Base-by-base conservation (phyloP, 2,797 vertebrate genomes). In the Megalops cyprinoides region DNA sequence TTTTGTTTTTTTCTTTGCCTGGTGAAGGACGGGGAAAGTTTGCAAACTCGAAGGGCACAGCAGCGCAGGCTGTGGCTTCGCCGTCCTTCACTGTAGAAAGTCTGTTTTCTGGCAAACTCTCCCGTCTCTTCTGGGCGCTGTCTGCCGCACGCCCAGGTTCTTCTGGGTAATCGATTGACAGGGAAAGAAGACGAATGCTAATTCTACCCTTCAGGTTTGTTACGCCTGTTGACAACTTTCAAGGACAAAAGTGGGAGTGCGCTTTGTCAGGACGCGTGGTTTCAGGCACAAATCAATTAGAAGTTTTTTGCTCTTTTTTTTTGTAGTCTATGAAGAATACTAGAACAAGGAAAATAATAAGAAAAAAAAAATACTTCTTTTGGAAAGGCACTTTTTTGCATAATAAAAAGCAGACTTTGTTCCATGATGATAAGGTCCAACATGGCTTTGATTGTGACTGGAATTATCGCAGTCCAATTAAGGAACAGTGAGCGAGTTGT, bases 141-240 rank as follows among this genome's bases (percentile, higher is more conserved):
- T 80, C 78, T 74, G 81, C 82, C 88, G 87, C 85, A 79, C 65
- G 82, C 31, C 75, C 53, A 31, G 34, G 28, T 86, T 85, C 86
- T 86, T 85, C 87, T 62, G 48, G 84, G 56, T 82, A 88, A 88
- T 91, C 88, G 79, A 92, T 91, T 83, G 81, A 42, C 1, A 80
- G 82, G 82, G 85, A 86, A 85, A 83, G n/a, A n/a, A n/a, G 78
- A 78, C 86, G 79, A 69, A 82, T 84, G 71, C 65, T 79, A 85
- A 88, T 85, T 87, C 81, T 81, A 78, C 74, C 87, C 85, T 82
- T 87, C 83, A 81, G 87, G 87, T 84, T 80, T 23, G 62, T 18
- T 37, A 34, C 28, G 31, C 37, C 62, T 65, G 31, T 81, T 81
- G 85, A 88, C 81, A 79, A 79, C 80, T 76, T 86, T 60, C 86